Base-by-base conservation (phyloP, 2,113 vertebrate genomes). In the Synodontis membranacea region DNA sequence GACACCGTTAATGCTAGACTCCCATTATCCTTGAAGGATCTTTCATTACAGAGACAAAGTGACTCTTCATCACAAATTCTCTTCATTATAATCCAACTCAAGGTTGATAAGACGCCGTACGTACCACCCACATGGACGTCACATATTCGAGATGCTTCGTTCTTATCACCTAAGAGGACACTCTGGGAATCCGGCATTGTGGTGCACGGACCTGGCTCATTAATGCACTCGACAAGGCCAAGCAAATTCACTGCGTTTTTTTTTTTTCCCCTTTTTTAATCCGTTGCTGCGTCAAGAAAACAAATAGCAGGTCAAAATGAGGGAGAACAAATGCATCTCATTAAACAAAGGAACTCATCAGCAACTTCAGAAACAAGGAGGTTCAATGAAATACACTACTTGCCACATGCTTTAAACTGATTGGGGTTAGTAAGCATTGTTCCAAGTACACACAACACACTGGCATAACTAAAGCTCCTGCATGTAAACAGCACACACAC, bases 21-120 rank as follows among this genome's bases (percentile, higher is more conserved):
- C 23, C 74, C 58, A 64, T 80, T 86, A 86, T 86, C 37, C 74
- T 75, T 74, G 25, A 58, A 58, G 34, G 46, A 79, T 34, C 74
- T 85, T 79, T 85, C 56, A 85, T 85, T 85, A 79, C 74, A 85
- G 56, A 76, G 54, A 70, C 48, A 84, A 74, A 74, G 50, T 31
- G 58, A 64, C 84, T 48, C 74, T 84, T 75, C 52, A 46, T 84
- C 39, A 60, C 81, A 68, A 80, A 70, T 83, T 54, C 72, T 5
- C 85, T 81, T 81, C 64, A 82, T 86, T 86, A 64, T 39, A 62
- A 76, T 60, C 54, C 44, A 48, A 14, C 68, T 83, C 31, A 82
- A 50, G 80, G 54, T 75, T 82, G 85, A 82, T 82, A 48, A 86
- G 46, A 82, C 60, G 64, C 46, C 25, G 17, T 21, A 56, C 31